Conservation (phyloP, 2,113 vertebrate species). For the Stegostoma tigrinum region DNA sequence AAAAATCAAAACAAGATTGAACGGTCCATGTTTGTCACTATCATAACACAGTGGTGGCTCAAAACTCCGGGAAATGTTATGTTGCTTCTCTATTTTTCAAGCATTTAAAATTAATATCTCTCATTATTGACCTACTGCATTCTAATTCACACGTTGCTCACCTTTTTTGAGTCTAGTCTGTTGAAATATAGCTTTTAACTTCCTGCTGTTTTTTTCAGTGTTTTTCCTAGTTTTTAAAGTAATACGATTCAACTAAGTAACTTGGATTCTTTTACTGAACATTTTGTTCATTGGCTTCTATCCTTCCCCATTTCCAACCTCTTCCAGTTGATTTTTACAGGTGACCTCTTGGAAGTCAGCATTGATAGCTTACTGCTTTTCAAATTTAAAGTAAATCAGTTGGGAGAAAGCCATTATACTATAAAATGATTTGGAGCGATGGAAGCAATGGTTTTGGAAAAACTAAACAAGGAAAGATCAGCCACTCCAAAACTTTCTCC, state of each 20-base stretch:
- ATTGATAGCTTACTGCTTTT: background rate
- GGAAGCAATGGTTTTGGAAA: background rate
- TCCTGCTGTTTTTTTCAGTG: background rate
- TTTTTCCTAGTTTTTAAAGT: background rate
- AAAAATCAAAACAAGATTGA: no score
- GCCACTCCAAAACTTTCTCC: background rate
- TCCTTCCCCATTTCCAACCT: background rate
- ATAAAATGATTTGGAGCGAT: background rate
- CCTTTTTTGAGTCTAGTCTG: background rate
- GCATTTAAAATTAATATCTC: background rate
- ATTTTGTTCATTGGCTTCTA: background rate
- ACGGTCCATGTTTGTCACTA: no score
- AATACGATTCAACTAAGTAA: background rate
- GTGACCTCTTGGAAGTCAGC: background rate
- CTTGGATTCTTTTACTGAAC: background rate
- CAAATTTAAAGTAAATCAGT: background rate
- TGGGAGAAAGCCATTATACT: background rate
- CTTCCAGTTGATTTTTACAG: background rate
- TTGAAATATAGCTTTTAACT: background rate
- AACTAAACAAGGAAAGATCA: background rate
- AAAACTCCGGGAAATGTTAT: background rate
- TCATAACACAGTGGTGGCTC: background rate
- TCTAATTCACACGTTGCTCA: background rate
- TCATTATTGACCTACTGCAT: background rate
- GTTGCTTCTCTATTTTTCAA: background rate